Evolutionary conservation across 2,113 vertebrate genomes (phyloP).

Genomic region (Octodon degus): DNA sequence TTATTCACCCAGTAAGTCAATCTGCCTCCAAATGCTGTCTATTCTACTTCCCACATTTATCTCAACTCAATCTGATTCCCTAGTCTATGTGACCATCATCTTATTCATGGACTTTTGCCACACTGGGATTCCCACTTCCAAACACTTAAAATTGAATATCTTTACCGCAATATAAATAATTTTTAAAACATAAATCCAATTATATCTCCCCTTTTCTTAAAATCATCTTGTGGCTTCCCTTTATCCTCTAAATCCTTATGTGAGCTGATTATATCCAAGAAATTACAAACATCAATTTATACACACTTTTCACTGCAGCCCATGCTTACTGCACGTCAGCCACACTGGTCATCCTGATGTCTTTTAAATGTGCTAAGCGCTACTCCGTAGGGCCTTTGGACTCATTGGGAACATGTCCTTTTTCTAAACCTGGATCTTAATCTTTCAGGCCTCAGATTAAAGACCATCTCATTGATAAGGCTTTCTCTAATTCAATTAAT

Average conservation of each 20-base stretch:
- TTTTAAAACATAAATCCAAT: not conserved
- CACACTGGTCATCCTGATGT: not conserved
- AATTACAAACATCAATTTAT: not conserved
- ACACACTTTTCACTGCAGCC: not conserved
- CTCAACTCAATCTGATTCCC: not conserved
- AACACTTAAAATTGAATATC: not conserved
- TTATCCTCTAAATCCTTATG: not conserved
- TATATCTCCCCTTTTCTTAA: conserved; percentile 2
- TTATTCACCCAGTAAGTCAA: conserved; percentile 43
- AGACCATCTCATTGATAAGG: conserved; percentile 10
- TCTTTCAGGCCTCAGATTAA: not conserved
- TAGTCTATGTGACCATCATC: not conserved
- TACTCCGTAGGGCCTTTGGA: not conserved
- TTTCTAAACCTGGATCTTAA: not conserved
- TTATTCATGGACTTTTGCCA: not conserved
- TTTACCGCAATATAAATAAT: not conserved
- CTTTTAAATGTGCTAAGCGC: not conserved
- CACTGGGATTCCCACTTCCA: not conserved
- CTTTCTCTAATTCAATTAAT: not conserved
- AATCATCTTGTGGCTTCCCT: not conserved
- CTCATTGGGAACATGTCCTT: not conserved
- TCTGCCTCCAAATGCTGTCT: not conserved
- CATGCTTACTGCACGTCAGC: not conserved
- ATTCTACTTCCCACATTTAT: conserved; percentile 48
- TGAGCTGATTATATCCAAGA: conserved; percentile 12